Evolutionary conservation across 37 sponge, comb jelly and placozoan species (phyloP), one percentile per base, ranked within the genome.

Genomic region (Axinella damicornis): DNA sequence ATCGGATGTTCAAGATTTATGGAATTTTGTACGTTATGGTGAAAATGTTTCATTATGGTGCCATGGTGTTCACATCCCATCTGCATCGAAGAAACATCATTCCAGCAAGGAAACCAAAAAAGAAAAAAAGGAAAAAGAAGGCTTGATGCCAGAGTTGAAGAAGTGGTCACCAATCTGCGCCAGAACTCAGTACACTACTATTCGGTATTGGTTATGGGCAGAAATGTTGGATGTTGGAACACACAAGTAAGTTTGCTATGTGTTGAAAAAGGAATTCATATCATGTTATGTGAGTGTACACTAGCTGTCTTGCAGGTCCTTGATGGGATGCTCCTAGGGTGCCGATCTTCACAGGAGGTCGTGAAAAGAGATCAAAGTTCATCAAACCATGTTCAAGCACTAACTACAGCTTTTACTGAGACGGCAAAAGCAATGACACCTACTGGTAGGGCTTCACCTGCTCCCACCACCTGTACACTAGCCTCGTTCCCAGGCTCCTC

Each of bases 181-280:
- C 35, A 6, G 69, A 2, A 68, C 69, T 27, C 5, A 36, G 6
- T 68, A 68, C 69, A 30, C 69, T 6, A 5, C 69, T 6, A 31
- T 68, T 11, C 69, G 18, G 35, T 68, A 68, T 31, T 11, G 5
- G 2, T 17, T 68, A 13, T 68, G 69, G 69, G 69, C 69, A 13
- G 69, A 68, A 68, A 68, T 68, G 69, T 9, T 62, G 2, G 64
- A 62, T 62, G 64, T 62, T 62, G 64, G 64, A 57, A 57, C 19
- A 17, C 58, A 57, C 19, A 57, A 19, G 58, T n/a, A 28, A 66
- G 24, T 20, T 14, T 21, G 19, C 19, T 21, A 57, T 57, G 17
- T 17, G 17, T 57, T 57, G 19, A 21, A 21, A n/a, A n/a, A n/a
- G n/a, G n/a, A n/a, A n/a, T n/a, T n/a, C n/a, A n/a, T 9, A 46